Evolutionary conservation across 53 echinoderm and acorn worm species (phyloP).

Genomic region (Temnopleurus reevesii): DNA sequence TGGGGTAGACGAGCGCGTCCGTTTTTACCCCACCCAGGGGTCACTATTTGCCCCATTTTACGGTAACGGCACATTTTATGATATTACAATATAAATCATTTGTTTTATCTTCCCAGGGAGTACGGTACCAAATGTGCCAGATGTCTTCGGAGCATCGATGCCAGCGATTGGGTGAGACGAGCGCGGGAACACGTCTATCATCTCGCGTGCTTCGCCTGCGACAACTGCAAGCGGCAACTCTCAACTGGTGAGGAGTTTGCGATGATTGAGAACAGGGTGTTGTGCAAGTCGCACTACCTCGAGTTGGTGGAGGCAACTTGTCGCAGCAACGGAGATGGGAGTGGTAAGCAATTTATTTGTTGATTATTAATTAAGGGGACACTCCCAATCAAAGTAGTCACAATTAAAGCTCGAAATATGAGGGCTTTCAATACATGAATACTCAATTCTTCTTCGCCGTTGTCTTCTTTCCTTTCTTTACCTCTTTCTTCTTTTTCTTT

Average conservation of each 20-base stretch:
- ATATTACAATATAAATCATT: neutral
- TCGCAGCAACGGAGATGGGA: constrained; percentile 49
- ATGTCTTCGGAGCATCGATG: constrained; percentile 72
- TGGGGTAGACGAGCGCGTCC: constrained; percentile 93
- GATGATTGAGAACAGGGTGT: constrained; percentile 76
- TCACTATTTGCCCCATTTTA: too few relatives aligned
- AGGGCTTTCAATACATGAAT: too few relatives aligned
- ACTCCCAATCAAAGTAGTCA: too few relatives aligned
- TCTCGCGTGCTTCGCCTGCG: constrained; percentile 95
- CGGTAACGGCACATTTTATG: too few relatives aligned
- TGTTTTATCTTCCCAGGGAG: constrained; percentile 51
- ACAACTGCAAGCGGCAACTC: constrained; percentile 91
- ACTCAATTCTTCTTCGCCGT: too few relatives aligned
- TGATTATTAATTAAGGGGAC: too few relatives aligned
- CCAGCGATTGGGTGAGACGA: constrained; percentile 90
- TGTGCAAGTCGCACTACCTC: constrained; percentile 86
- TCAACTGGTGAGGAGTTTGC: constrained; percentile 97
- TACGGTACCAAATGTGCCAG: constrained; percentile 82
- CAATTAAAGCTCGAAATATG: too few relatives aligned
- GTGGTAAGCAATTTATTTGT: constrained; percentile 42
- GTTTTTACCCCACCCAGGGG: too few relatives aligned
- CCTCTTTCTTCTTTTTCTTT: too few relatives aligned
- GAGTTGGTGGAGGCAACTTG: constrained; percentile 65
- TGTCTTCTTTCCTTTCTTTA: too few relatives aligned
- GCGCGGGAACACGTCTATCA: constrained; percentile 88